A percentile compares a stretch with the other conserved stretches of the same genome.
phyloP scores from a whole-genome alignment of 2,797 vertebrate species.

The Hipposideros larvatus region DNA sequence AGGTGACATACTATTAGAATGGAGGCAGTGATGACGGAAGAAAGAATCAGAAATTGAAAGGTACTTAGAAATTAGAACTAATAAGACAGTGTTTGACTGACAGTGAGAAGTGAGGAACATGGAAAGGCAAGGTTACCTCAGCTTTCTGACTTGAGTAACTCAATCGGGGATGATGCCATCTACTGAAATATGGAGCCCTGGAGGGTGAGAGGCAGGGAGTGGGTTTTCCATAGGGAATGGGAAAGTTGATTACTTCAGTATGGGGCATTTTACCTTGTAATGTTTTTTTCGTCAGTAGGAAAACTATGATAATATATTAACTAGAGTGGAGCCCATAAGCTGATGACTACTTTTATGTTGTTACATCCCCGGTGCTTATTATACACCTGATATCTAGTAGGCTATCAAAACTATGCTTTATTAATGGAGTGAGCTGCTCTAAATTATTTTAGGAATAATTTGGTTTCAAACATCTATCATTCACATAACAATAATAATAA shows the following conservation, averaged over 20 bases:
- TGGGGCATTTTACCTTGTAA: neutral
- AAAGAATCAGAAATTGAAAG: neutral
- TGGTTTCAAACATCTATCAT: neutral
- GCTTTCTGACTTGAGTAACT: neutral
- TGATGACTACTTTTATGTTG: neutral
- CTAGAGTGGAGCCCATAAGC: neutral
- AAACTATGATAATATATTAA: neutral
- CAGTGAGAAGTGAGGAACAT: neutral
- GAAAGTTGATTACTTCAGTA: neutral
- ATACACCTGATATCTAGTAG: neutral
- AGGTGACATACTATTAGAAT: neutral
- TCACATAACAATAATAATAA: neutral
- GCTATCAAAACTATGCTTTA: neutral
- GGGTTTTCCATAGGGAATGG: accelerated
- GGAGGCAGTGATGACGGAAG: neutral
- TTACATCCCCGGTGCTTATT: neutral
- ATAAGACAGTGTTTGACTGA: neutral
- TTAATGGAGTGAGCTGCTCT: neutral
- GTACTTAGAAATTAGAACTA: neutral
- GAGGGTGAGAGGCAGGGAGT: neutral
- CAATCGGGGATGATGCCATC: neutral
- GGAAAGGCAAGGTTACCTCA: neutral
- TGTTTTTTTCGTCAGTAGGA: neutral
- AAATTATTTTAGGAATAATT: neutral
- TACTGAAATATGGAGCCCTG: neutral